These are phyloP conservation scores for Ceratosolen fusciceps DNA, from an alignment of 1,140 invertebrate genomes.

Conservation along the genomic window DNA sequence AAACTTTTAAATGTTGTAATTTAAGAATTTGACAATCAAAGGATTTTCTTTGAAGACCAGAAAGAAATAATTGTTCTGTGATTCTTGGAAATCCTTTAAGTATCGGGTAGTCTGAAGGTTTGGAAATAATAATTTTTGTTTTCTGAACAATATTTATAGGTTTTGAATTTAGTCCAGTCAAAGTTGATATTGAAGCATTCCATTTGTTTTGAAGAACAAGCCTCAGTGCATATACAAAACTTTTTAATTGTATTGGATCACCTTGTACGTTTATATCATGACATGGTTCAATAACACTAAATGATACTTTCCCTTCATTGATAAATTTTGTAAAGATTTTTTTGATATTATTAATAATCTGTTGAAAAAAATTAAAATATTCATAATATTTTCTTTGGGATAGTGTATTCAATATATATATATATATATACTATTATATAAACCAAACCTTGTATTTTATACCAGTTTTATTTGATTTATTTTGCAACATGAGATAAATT, in stretches of 20 bases:
- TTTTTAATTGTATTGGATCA: constrained; percentile 78
- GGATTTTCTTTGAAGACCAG: constrained; percentile 74
- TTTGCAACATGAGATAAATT: constrained; percentile 78
- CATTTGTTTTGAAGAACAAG: constrained; percentile 75
- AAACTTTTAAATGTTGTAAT: constrained; percentile 75
- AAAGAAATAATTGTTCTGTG: constrained; percentile 74
- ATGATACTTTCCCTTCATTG: constrained; percentile 81
- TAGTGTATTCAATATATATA: neutral
- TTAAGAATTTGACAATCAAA: constrained; percentile 79
- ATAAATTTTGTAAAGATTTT: constrained; percentile 79
- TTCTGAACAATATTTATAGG: constrained; percentile 69
- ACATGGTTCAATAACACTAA: constrained; percentile 78
- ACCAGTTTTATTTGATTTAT: constrained; percentile 76
- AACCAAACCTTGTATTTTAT: constrained; percentile 74
- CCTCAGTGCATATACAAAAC: constrained; percentile 78
- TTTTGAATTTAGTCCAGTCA: constrained; percentile 72
- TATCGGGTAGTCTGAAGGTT: constrained; percentile 77
- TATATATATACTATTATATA: constrained; percentile 8
- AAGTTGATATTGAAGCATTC: constrained; percentile 62
- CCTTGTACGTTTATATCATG: constrained; percentile 80
- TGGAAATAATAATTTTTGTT: constrained; percentile 75
- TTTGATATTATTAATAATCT: constrained; percentile 76
- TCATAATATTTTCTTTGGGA: constrained; percentile 10
- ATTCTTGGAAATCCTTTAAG: constrained; percentile 79
- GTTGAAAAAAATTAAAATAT: constrained; percentile 40